phyloP scores from a whole-genome alignment of 2,888 invertebrate species.

The Aelia acuminata region DNA sequence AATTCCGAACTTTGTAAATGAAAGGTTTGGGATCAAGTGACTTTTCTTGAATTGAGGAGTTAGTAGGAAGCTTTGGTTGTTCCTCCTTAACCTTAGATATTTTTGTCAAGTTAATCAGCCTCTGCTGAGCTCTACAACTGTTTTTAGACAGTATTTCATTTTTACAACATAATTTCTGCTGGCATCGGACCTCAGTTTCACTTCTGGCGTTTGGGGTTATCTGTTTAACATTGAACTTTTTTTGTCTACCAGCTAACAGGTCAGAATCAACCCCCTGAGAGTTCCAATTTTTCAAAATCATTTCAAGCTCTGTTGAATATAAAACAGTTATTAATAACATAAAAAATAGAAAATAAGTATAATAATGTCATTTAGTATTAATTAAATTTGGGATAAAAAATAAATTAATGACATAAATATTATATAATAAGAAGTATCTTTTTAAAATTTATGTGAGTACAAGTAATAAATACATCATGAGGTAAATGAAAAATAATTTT shows the following conservation, averaged over 20 bases:
- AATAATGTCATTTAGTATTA: too few species aligned
- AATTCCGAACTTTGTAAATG: conserved; percentile 10
- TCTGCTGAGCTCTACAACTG: neutral
- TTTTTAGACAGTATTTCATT: neutral
- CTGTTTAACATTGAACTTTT: neutral
- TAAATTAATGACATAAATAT: too few species aligned
- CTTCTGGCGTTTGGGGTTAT: neutral
- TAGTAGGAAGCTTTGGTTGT: neutral
- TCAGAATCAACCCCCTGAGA: neutral
- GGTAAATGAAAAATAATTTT: too few species aligned
- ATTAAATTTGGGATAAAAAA: too few species aligned
- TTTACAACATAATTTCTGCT: neutral
- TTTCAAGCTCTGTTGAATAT: neutral
- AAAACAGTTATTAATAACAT: neutral
- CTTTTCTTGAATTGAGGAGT: neutral
- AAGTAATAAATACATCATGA: too few species aligned
- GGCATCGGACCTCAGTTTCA: neutral
- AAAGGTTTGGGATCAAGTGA: neutral
- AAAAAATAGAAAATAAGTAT: neutral
- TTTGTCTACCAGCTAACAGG: neutral
- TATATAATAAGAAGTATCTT: too few species aligned
- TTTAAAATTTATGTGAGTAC: too few species aligned
- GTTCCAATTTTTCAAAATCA: neutral
- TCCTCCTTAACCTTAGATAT: neutral
- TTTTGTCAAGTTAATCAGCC: neutral